Evolutionary conservation across 2,113 vertebrate genomes (phyloP).

Genomic region (Spea multiplicata): DNA sequence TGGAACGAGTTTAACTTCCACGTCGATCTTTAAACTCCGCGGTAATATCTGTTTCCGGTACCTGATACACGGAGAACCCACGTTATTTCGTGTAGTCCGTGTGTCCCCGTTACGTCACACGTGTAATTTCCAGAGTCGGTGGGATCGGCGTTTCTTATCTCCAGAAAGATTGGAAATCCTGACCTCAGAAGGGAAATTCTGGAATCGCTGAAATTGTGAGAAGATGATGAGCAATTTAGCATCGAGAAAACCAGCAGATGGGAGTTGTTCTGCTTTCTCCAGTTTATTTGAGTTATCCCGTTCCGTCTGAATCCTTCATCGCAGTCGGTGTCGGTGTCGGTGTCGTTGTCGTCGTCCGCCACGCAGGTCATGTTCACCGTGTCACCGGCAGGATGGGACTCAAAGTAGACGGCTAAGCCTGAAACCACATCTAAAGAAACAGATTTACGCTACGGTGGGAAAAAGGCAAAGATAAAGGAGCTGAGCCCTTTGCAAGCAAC

Average conservation of each 20-base stretch:
- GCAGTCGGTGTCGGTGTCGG: background rate
- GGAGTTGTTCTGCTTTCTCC: background rate
- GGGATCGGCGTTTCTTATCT: background rate
- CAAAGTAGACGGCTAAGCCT: background rate
- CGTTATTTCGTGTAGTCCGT: background rate
- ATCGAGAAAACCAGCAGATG: background rate
- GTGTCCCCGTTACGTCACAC: background rate
- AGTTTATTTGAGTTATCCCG: background rate
- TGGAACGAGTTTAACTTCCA: too few species aligned
- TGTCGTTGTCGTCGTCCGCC: background rate
- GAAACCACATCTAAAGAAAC: slow-evolving; percentile 5
- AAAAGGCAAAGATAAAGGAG: background rate
- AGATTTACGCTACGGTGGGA: background rate
- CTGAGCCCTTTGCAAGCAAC: background rate
- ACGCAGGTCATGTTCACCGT: slow-evolving; percentile 5
- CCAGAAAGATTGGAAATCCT: background rate
- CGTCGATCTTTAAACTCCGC: too few species aligned
- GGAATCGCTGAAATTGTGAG: slow-evolving; percentile 6
- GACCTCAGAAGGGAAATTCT: slow-evolving; percentile 8
- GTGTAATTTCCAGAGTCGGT: slow-evolving; percentile 15
- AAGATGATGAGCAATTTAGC: background rate
- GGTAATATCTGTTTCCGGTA: background rate
- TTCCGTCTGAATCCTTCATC: background rate
- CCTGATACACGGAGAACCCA: slow-evolving; percentile 10
- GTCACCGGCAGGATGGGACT: background rate